Percentiles rank a stretch among this genome's conserved stretches.
phyloP scores from a whole-genome alignment of 2,888 invertebrate species.

The Caenorhabditis plicata region DNA sequence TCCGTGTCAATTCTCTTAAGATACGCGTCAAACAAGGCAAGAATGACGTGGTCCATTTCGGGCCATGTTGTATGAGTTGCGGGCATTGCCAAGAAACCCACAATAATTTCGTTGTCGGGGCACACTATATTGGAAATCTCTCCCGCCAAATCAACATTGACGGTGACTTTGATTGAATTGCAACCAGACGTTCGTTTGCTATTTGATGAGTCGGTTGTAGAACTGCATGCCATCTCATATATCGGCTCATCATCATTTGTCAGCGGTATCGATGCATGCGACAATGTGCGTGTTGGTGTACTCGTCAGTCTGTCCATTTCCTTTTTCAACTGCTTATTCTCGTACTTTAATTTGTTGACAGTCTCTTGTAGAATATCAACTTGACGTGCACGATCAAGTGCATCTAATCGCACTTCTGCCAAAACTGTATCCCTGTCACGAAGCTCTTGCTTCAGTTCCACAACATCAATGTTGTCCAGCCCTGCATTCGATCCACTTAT shows the following conservation, averaged over 20 bases:
- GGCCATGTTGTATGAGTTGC: slow-evolving; percentile 44
- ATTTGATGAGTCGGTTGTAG: slow-evolving; percentile 15
- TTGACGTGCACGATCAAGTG: slow-evolving; percentile 93
- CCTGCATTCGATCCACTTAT: slow-evolving; percentile 25
- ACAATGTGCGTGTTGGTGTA: slow-evolving; percentile 48
- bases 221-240: slow-evolving; percentile 50
- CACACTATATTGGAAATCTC: slow-evolving; percentile 40
- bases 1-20: slow-evolving; percentile 88
- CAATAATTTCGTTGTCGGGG: slow-evolving; percentile 55
- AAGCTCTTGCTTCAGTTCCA: slow-evolving; percentile 81
- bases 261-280: slow-evolving; percentile 54
- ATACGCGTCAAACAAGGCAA: slow-evolving; percentile 70
- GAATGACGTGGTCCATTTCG: slow-evolving; percentile 52
- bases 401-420: slow-evolving; percentile 86
- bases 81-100: slow-evolving; percentile 54
- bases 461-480: slow-evolving; percentile 55
- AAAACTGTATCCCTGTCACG: slow-evolving; percentile 92
- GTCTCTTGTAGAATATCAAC: slow-evolving; percentile 92
- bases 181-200: slow-evolving; percentile 46
- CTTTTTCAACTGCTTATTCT: slow-evolving; percentile 93
- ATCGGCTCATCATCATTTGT: slow-evolving; percentile 52
- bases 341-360: slow-evolving; percentile 94
- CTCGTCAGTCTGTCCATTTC: slow-evolving; percentile 79
- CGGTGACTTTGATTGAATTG: slow-evolving; percentile 40
- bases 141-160: slow-evolving; percentile 54